These are phyloP conservation scores for Rhabdomys pumilio DNA, from an alignment of 2,797 vertebrate genomes.

Conservation along the genomic window DNA sequence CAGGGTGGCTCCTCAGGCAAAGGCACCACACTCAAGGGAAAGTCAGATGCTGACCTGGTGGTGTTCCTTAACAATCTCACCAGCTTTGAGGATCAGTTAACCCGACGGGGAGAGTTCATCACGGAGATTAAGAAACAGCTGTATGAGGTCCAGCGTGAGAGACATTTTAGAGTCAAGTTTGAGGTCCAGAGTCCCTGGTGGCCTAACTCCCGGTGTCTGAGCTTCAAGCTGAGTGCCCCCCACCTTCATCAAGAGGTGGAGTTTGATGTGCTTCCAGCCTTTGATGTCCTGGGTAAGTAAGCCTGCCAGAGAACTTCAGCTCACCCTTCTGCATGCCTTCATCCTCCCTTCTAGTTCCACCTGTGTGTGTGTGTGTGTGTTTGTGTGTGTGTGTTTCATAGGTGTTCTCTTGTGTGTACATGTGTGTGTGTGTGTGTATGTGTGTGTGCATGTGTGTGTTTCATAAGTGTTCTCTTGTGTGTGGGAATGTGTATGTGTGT, in stretches of 20 bases:
- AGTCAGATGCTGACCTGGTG: neutral
- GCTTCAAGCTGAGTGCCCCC: neutral
- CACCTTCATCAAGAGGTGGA: rapidly evolving
- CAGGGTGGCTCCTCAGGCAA: neutral
- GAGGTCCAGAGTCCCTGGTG: rapidly evolving
- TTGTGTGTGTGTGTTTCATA: too few relatives aligned
- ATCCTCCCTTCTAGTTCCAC: neutral
- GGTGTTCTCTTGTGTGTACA: neutral
- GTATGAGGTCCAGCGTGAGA: neutral
- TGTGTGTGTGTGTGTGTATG: neutral
- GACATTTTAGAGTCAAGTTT: rapidly evolving
- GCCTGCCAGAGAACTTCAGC: neutral
- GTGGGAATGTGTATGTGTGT: too few relatives aligned
- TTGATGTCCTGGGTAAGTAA: constrained; percentile 70
- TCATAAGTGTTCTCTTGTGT: too few relatives aligned
- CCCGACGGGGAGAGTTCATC: rapidly evolving
- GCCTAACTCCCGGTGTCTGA: neutral
- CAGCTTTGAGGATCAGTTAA: constrained; percentile 60
- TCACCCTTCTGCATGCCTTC: neutral
- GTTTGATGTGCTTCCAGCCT: constrained; percentile 80
- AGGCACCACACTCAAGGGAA: neutral
- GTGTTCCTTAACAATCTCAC: neutral
- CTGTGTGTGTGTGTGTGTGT: neutral
- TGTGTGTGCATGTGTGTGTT: too few relatives aligned
- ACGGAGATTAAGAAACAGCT: constrained; percentile 29